Conservation (phyloP, 1,140 invertebrate genomes). For the Coptotermes formosanus region DNA sequence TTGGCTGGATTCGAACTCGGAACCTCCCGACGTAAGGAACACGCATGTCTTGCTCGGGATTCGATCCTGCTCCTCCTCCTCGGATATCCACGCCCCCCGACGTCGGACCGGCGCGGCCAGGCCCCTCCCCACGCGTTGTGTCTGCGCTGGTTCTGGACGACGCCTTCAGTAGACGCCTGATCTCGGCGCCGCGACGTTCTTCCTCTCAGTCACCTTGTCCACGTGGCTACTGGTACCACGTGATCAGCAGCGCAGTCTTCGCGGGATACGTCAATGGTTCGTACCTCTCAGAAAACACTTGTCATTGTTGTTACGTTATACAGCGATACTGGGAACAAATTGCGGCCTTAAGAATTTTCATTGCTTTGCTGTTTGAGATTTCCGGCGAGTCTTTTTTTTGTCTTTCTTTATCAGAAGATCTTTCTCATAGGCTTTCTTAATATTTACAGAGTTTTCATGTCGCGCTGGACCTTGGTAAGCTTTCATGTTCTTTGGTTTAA, state of each 20-base stretch:
- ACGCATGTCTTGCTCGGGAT: background rate
- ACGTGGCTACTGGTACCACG: background rate
- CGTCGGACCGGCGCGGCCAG: background rate
- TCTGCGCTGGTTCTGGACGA: background rate
- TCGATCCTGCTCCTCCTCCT: background rate
- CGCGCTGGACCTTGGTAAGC: too few species aligned
- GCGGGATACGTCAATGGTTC: background rate
- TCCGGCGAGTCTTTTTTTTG: too few species aligned
- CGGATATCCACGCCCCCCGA: background rate
- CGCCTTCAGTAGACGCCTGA: conserved; percentile 12
- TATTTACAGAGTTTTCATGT: too few species aligned
- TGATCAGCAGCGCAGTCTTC: background rate
- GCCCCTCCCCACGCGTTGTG: background rate
- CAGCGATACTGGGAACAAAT: too few species aligned
- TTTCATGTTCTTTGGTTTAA: too few species aligned
- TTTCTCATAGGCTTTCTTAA: too few species aligned
- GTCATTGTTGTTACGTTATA: background rate
- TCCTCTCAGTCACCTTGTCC: background rate
- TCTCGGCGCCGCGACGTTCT: background rate
- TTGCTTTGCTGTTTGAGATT: too few species aligned
- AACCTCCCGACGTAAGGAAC: background rate
- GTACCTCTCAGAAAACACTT: background rate
- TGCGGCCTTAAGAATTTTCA: too few species aligned
- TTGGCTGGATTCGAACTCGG: background rate
- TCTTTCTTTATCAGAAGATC: too few species aligned